phyloP scores from a whole-genome alignment of 1,140 invertebrate species.

The Limonius californicus region DNA sequence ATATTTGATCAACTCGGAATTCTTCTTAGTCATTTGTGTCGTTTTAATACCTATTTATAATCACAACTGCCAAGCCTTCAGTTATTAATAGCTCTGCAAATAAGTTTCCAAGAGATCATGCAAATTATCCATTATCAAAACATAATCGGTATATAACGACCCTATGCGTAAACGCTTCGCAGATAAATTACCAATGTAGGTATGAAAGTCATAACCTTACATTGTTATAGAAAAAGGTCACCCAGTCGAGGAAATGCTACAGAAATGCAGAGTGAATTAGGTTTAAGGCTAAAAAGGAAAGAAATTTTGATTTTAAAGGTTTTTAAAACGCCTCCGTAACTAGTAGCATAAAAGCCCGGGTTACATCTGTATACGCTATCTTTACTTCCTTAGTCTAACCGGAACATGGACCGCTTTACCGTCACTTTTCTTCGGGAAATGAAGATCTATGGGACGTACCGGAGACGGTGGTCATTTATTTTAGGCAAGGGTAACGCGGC shows the following conservation, averaged over 20 bases:
- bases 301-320: background rate
- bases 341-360: background rate
- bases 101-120: too few relatives aligned
- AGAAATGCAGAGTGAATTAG: background rate
- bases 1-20: too few relatives aligned
- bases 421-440: slow-evolving; percentile 12
- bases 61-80: too few relatives aligned
- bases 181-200: too few relatives aligned
- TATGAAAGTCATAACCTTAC: too few relatives aligned
- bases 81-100: too few relatives aligned
- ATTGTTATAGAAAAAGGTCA: background rate
- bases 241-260: background rate
- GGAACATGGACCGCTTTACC: slow-evolving; percentile 7
- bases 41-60: too few relatives aligned
- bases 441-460: slow-evolving; percentile 10
- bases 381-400: slow-evolving; percentile 12
- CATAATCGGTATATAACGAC: background rate
- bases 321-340: background rate
- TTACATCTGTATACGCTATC: slow-evolving; percentile 3
- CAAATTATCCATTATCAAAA: background rate
- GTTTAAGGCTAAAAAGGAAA: slow-evolving; percentile 1
- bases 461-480: slow-evolving; percentile 13
- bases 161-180: too few relatives aligned
- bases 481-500: background rate
- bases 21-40: too few relatives aligned